Evolutionary conservation across 2,113 vertebrate species (phyloP), one percentile per base, ranked within the genome.

Genomic region (Takifugu flavidus): DNA sequence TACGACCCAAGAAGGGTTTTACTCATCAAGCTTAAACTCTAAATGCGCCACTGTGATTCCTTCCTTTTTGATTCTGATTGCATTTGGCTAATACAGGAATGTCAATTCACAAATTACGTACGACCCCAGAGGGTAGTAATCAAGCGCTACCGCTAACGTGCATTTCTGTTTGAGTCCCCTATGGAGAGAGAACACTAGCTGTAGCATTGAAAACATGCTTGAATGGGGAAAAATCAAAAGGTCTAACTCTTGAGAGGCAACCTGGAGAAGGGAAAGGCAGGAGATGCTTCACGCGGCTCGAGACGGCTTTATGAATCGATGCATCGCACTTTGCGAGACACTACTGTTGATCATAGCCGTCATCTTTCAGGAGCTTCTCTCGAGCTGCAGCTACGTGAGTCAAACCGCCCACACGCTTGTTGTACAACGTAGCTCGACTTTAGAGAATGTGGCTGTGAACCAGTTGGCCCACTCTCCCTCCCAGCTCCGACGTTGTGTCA

Each of bases 401-500:
- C 84, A 82, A 56, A 39, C 74, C 53, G 60, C 77, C 75, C 71
- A 75, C 82, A 44, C 57, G 1, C 34, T 53, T 56, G 49, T 39
- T 60, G 54, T 50, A 49, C 66, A 50, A 42, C 53, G 55, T 58
- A 51, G 43, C 68, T 31, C 51, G 49, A 20, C 49, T 63, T 61
- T 66, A 49, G 42, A 69, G 49, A 43, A 47, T 70, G 60, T 69
- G 71, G 70, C 60, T 52, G 29, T 61, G 51, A 65, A 78, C 61
- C 59, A 51, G 53, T 79, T 75, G 73, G 70, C 62, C 57, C 51
- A 26, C 67, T 29, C 56, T 70, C 27, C 28, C 11, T 39, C 34
- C 34, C 34, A 11, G 34, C 34, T 39, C 34, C 34, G 11, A 39
- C 1, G 34, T 10, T 10, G 34, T 11, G 34, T 39, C 34, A 10